Percentiles rank a stretch among this genome's conserved stretches.
These are phyloP conservation scores for Glaucopsyche alexis DNA, from an alignment of 2,888 invertebrate genomes.

Conservation along the genomic window DNA sequence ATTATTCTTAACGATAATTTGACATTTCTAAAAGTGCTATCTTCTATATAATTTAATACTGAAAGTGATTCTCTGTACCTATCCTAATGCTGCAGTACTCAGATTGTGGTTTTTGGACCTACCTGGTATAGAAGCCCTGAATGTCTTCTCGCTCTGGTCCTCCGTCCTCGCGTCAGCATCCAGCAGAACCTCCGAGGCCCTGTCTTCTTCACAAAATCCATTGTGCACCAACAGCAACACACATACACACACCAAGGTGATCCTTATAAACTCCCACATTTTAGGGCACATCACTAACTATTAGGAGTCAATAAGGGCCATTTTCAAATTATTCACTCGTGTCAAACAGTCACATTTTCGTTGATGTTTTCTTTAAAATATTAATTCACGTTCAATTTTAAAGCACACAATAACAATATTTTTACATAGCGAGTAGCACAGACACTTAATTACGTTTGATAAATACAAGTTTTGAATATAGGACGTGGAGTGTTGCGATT, in stretches of 20 bases:
- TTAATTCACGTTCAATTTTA: slow-evolving; percentile 46
- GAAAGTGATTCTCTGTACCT: not conserved
- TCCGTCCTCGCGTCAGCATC: slow-evolving; percentile 47
- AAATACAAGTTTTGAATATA: slow-evolving; percentile 15
- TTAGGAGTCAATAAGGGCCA: slow-evolving; percentile 55
- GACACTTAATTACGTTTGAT: slow-evolving; percentile 35
- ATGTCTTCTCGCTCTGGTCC: slow-evolving; percentile 55
- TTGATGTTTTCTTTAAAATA: slow-evolving; percentile 48
- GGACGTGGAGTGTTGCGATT: slow-evolving; percentile 48
- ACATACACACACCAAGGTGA: slow-evolving; percentile 65
- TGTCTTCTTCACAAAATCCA: slow-evolving; percentile 55
- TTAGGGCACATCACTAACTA: slow-evolving; percentile 54
- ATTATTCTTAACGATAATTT: not conserved
- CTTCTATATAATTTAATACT: not conserved
- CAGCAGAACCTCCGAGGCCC: slow-evolving; percentile 44
- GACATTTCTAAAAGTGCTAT: not conserved
- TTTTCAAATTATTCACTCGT: slow-evolving; percentile 50
- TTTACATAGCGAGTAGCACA: slow-evolving; percentile 31
- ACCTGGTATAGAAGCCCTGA: slow-evolving; percentile 62
- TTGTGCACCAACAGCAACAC: slow-evolving; percentile 58
- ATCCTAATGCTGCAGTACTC: not conserved
- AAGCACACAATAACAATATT: slow-evolving; percentile 35
- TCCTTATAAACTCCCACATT: slow-evolving; percentile 69
- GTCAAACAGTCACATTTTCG: slow-evolving; percentile 74
- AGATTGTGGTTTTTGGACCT: slow-evolving; percentile 30